These are phyloP conservation scores for Porites australiensis DNA, from an alignment of 64 coral and sea anemone genomes.

Conservation along the genomic window DNA sequence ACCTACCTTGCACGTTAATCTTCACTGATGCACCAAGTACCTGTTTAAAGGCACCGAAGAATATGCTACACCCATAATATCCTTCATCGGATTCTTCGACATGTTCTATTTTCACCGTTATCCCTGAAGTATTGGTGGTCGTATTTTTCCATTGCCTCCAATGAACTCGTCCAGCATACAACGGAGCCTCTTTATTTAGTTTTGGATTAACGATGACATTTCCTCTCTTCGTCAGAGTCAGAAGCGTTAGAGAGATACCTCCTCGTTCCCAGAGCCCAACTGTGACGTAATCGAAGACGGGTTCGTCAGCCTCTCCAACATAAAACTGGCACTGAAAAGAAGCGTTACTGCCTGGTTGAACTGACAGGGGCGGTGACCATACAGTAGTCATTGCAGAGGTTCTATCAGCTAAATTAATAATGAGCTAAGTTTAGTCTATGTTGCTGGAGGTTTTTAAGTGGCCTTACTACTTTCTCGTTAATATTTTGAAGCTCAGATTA, in stretches of 20 bases:
- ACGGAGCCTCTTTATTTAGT: neutral
- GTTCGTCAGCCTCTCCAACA: neutral
- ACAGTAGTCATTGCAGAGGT: neutral
- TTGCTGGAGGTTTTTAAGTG: too few species aligned
- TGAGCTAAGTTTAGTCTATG: neutral
- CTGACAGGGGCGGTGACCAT: constrained; percentile 1
- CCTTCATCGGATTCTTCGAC: neutral
- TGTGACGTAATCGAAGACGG: neutral
- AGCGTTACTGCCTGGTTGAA: neutral
- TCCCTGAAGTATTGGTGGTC: neutral
- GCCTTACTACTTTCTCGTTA: too few species aligned
- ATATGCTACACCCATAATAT: neutral
- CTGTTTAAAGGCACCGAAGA: constrained; percentile 8
- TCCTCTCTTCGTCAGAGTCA: neutral
- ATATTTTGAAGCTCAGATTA: too few species aligned
- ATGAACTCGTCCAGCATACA: neutral
- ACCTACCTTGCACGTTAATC: neutral
- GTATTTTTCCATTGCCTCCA: neutral
- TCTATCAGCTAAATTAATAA: neutral
- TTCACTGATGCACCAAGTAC: neutral
- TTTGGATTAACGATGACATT: neutral
- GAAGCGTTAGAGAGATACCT: neutral
- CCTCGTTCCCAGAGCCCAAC: constrained; percentile 17
- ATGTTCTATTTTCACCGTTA: neutral
- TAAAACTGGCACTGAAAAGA: neutral